Base-by-base conservation (phyloP, 2,888 invertebrate genomes). In the Agrilus mali region DNA sequence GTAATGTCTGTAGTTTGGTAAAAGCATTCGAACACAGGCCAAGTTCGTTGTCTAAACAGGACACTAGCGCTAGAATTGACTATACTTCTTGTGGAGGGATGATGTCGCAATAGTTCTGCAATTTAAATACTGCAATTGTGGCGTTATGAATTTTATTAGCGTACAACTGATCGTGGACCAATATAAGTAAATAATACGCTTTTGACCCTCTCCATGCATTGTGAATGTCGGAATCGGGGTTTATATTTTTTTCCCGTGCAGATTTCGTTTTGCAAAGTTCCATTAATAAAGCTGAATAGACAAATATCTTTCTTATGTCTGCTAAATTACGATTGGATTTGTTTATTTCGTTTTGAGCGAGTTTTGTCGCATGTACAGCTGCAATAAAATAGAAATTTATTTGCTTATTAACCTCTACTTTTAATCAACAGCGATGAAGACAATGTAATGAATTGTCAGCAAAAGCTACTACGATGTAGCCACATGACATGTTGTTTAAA, bases 21-120 rank as follows among this genome's bases (percentile, higher is more conserved):
- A 98, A 89, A 0, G 97, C 96, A 60, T 86, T 86, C 0, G 96
- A 96, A 61, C 93, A 92, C 10, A 87, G 80, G n/a, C 80, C 74
- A 69, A 70, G 71, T 51, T 71, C 68, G 50, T 70, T 61, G 55
- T 72, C 71, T 7, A 80, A 77, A 59, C 77, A 78, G 33, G 82
- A 75, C 10, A 80, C 69, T 45, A 85, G 59, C 0, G 85, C 85
- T 60, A 79, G 55, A 35, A 82, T 60, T 40, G 79, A 76, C 59
- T 84, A 86, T 33, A 87, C 74, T 50, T 86, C 80, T 55, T 80
- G 77, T 3, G 76, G 69, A 33, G 79, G 74, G 14, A 93, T 65
- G 40, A 86, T 75, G 53, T 87, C 85, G 50, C 84, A 85, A 60
- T 85, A 88, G 47, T 86, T 86, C 58, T 83, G 73, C 16, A 73